Conservation (phyloP, 2,888 invertebrate genomes). For the Athetis lepigone region DNA sequence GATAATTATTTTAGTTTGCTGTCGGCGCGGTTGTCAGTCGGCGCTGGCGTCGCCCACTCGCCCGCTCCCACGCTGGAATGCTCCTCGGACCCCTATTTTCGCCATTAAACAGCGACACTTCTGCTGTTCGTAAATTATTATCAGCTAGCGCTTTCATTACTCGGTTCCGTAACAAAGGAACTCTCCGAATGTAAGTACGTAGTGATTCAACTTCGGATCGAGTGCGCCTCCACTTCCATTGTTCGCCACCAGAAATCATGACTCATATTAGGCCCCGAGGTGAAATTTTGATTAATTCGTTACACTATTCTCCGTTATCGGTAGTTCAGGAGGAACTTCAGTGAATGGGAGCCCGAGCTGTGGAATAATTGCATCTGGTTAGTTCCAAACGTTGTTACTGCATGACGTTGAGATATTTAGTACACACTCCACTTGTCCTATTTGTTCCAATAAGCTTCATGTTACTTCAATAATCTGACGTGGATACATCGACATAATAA, state of each 20-base stretch:
- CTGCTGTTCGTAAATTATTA: slow-evolving; percentile 90
- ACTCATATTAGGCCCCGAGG: slow-evolving; percentile 87
- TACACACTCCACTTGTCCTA: slow-evolving; percentile 17
- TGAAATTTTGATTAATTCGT: slow-evolving; percentile 90
- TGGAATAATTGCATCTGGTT: slow-evolving; percentile 77
- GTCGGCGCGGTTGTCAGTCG: slow-evolving; percentile 87
- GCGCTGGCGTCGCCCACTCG: slow-evolving; percentile 66
- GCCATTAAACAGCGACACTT: slow-evolving; percentile 90
- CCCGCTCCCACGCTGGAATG: slow-evolving; percentile 82
- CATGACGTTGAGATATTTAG: slow-evolving; percentile 52
- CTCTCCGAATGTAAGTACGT: slow-evolving; percentile 86
- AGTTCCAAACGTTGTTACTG: slow-evolving; percentile 64
- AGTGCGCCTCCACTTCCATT: slow-evolving; percentile 83
- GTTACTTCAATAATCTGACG: no score
- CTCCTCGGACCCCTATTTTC: slow-evolving; percentile 85
- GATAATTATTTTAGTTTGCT: slow-evolving; percentile 91
- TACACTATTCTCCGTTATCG: slow-evolving; percentile 84
- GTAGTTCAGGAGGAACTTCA: slow-evolving; percentile 78
- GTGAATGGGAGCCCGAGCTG: slow-evolving; percentile 76
- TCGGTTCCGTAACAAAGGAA: slow-evolving; percentile 87
- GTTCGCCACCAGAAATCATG: slow-evolving; percentile 85
- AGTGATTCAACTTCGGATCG: slow-evolving; percentile 88
- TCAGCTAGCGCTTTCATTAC: slow-evolving; percentile 89
- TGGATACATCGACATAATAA: no score
- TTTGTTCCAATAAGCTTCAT: slow-evolving; percentile 22